Percentiles rank a stretch among this genome's conserved stretches.
These are phyloP conservation scores for Mastomys coucha DNA, from an alignment of 2,113 vertebrate species.

Conservation along the genomic window DNA sequence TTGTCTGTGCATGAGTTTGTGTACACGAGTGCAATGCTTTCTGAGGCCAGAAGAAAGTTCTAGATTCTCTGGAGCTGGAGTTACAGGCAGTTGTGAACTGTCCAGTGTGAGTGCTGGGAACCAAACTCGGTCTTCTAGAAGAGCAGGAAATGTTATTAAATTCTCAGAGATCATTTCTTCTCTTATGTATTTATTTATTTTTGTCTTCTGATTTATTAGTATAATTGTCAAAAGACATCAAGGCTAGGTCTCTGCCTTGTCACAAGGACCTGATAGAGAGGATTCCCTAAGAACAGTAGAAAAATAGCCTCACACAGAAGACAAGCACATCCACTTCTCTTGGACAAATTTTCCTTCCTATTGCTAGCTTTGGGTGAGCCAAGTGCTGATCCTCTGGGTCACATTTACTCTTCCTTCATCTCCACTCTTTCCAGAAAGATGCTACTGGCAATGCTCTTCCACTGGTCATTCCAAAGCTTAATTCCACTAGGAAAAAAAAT, in stretches of 20 bases:
- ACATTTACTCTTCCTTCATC: neutral
- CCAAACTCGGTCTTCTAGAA: neutral
- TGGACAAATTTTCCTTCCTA: neutral
- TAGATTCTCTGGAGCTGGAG: neutral
- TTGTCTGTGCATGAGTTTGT: neutral
- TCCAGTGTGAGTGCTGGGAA: no score
- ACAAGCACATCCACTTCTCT: neutral
- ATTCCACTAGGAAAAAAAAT: neutral
- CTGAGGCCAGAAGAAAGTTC: neutral
- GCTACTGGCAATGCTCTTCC: neutral
- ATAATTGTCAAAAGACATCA: neutral
- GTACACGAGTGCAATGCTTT: neutral
- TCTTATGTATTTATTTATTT: neutral
- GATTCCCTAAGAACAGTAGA: neutral
- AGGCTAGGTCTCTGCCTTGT: conserved; percentile 8
- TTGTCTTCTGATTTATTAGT: neutral
- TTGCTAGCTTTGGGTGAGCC: neutral
- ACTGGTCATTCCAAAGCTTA: conserved; percentile 27
- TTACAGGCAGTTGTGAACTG: neutral
- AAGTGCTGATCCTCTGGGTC: neutral
- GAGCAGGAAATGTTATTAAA: neutral
- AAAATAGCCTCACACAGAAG: neutral
- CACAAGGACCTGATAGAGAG: neutral
- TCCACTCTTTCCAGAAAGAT: conserved; percentile 8
- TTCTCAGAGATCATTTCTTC: neutral